Evolutionary conservation across 2,888 invertebrate species (phyloP).

Genomic region (Cryptus viduatorius): DNA sequence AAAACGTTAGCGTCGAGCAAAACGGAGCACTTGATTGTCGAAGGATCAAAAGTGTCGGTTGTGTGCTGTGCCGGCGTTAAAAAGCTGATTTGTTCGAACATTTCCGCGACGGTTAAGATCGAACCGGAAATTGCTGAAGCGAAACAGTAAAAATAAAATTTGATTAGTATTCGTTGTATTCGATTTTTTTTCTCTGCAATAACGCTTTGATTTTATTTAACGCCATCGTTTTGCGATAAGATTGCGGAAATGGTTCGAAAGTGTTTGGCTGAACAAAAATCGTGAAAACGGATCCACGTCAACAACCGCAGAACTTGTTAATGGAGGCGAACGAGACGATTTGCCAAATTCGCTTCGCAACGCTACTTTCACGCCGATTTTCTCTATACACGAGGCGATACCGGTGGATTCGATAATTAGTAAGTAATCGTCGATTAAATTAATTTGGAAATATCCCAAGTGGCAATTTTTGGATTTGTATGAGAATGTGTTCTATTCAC

Average conservation of each 20-base stretch:
- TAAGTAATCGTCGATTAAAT: neutral
- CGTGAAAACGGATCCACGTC: neutral
- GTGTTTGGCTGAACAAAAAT: neutral
- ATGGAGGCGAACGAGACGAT: too few species aligned
- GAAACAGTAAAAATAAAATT: constrained; percentile 3
- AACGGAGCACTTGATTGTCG: neutral
- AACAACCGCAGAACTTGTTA: too few species aligned
- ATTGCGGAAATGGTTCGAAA: neutral
- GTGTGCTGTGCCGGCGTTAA: neutral
- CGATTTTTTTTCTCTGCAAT: neutral
- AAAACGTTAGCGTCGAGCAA: neutral
- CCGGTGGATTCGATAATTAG: neutral
- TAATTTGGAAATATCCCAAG: neutral
- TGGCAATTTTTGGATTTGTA: too few species aligned
- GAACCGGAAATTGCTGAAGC: constrained; percentile 32
- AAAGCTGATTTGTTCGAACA: constrained; percentile 18
- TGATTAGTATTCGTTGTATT: neutral
- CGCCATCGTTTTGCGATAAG: neutral
- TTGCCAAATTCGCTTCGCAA: neutral
- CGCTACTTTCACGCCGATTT: neutral
- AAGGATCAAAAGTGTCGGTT: constrained; percentile 23
- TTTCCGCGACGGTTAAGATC: constrained; percentile 7
- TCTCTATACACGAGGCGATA: neutral
- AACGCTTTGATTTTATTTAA: neutral
- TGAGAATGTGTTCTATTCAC: neutral